Percentiles rank a stretch among this genome's conserved stretches.
phyloP scores from a whole-genome alignment of 37 sponge, comb jelly and placozoan genomes.

The Hexactinellida sp. region DNA sequence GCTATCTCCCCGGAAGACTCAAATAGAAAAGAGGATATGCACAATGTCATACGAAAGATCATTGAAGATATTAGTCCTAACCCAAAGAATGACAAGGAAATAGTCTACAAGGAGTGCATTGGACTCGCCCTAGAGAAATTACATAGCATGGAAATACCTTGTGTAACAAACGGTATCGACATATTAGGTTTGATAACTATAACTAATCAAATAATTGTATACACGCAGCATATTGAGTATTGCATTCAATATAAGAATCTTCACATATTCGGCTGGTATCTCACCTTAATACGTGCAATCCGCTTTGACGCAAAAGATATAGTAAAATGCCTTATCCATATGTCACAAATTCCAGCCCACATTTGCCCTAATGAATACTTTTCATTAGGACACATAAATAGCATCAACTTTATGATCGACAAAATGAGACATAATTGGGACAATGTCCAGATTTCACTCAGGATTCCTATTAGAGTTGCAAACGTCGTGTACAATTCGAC shows the following conservation, averaged over 20 bases:
- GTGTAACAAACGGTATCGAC: not conserved
- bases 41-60: not conserved
- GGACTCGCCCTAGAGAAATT: not conserved
- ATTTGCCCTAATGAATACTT: not conserved
- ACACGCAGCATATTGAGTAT: not conserved
- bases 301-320: not conserved
- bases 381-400: not conserved
- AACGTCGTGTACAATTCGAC: not conserved
- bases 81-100: not conserved
- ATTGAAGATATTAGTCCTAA: not conserved
- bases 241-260: not conserved
- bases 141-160: not conserved
- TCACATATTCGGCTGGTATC: not conserved
- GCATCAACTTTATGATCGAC: not conserved
- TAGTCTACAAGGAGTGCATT: not conserved
- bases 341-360: not conserved
- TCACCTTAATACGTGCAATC: not conserved
- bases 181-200: not conserved
- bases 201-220: not conserved
- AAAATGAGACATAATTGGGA: not conserved
- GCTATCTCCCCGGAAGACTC: not conserved
- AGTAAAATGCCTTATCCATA: not conserved
- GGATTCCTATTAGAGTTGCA: not conserved
- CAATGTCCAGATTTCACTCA: not conserved
- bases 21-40: not conserved